phyloP scores from a whole-genome alignment of 2,113 vertebrate species.

The Mungos mungo region DNA sequence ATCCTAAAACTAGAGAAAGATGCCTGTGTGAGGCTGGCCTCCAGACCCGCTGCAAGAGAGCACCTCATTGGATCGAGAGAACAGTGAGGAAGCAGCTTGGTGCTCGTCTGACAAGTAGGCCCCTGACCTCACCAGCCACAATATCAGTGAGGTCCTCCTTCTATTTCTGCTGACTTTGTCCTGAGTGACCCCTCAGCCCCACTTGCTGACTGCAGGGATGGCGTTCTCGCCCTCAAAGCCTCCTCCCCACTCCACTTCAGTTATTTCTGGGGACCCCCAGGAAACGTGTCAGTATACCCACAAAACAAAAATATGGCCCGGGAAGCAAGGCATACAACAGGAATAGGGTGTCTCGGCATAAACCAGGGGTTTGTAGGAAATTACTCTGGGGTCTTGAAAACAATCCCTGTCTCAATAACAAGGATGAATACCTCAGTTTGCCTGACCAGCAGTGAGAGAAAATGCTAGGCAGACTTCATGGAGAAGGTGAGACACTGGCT shows the following conservation, averaged over 20 bases:
- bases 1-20: constrained; percentile 4
- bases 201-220: neutral
- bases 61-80: neutral
- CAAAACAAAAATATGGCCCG: neutral
- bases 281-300: neutral
- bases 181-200: neutral
- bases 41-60: neutral
- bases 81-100: neutral
- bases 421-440: neutral
- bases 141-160: neutral
- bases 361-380: neutral
- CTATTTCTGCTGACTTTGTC: neutral
- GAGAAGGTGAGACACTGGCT: neutral
- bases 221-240: neutral
- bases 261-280: neutral
- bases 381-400: neutral
- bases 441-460: neutral
- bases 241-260: neutral
- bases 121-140: neutral
- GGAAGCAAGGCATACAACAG: neutral
- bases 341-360: neutral
- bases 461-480: neutral
- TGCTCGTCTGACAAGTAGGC: neutral
- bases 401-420: neutral
- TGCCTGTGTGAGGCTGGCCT: neutral